Percentiles rank a stretch among this genome's conserved stretches.
phyloP scores from a whole-genome alignment of 2,797 vertebrate species.

The Poecilia wingei region DNA sequence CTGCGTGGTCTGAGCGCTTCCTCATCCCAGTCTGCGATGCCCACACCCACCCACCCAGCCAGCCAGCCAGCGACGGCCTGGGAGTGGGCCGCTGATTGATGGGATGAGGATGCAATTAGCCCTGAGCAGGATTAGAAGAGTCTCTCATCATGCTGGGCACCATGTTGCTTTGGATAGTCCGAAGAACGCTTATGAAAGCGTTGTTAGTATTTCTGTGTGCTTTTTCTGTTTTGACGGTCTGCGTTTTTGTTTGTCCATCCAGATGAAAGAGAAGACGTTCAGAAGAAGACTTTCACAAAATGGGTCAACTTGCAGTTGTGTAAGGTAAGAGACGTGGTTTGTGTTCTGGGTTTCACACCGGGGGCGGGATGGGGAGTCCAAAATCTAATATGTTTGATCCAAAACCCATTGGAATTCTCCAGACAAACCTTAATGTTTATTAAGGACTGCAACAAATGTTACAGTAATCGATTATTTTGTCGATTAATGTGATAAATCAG shows the following conservation, averaged over 20 bases:
- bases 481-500: no score
- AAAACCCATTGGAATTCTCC: neutral
- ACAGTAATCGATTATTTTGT: no score
- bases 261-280: constrained; percentile 99
- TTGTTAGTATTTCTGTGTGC: neutral
- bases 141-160: constrained; percentile 46
- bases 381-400: neutral
- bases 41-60: neutral
- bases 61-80: constrained; percentile 1
- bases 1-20: neutral
- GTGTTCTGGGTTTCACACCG: neutral
- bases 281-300: constrained; percentile 99
- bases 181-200: neutral
- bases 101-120: constrained; percentile 56
- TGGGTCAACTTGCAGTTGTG: constrained; percentile 97
- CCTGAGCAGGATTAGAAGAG: constrained; percentile 46
- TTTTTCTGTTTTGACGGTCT: neutral
- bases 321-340: constrained; percentile 85
- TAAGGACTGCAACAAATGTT: no score
- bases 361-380: neutral
- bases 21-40: constrained; percentile 10
- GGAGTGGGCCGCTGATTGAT: constrained; percentile 53
- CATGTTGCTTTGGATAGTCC: constrained; percentile 27
- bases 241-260: constrained; percentile 45
- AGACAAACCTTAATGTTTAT: neutral